phyloP scores from a whole-genome alignment of 1,140 invertebrate genomes.

The Drosophila dunni region DNA sequence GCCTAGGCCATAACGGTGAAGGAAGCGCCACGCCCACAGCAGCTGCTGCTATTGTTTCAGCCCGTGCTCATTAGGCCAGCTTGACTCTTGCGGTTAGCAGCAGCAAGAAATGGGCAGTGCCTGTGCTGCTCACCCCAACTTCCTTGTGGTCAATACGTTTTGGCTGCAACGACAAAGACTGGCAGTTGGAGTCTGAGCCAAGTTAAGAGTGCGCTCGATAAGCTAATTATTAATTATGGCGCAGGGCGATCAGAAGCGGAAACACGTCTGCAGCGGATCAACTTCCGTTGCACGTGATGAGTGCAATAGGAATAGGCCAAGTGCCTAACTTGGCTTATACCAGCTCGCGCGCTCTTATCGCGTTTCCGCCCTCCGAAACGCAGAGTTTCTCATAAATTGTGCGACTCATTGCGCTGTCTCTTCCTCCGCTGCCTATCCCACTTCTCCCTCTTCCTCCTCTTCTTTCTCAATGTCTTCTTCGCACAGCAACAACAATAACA shows the following conservation, averaged over 20 bases:
- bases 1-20: constrained; percentile 1
- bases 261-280: constrained; percentile 20
- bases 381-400: constrained; percentile 16
- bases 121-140: constrained; percentile 31
- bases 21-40: constrained; percentile 16
- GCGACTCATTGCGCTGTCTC: constrained; percentile 20
- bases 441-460: background rate
- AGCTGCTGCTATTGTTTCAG: constrained; percentile 44
- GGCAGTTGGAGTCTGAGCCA: background rate
- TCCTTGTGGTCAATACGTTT: constrained; percentile 53
- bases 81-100: constrained; percentile 45
- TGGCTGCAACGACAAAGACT: no score
- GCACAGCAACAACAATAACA: constrained; percentile 41
- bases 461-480: background rate
- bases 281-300: constrained; percentile 29
- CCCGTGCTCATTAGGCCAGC: constrained; percentile 46
- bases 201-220: background rate
- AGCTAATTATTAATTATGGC: constrained; percentile 45
- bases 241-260: constrained; percentile 4
- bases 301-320: background rate
- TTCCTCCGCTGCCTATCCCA: background rate
- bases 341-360: constrained; percentile 33
- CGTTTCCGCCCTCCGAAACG: constrained; percentile 40
- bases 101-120: background rate
- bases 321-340: background rate